Evolutionary conservation across 2,113 vertebrate genomes (phyloP), one percentile per base, ranked within the genome.

Genomic region (Eulemur macaco): DNA sequence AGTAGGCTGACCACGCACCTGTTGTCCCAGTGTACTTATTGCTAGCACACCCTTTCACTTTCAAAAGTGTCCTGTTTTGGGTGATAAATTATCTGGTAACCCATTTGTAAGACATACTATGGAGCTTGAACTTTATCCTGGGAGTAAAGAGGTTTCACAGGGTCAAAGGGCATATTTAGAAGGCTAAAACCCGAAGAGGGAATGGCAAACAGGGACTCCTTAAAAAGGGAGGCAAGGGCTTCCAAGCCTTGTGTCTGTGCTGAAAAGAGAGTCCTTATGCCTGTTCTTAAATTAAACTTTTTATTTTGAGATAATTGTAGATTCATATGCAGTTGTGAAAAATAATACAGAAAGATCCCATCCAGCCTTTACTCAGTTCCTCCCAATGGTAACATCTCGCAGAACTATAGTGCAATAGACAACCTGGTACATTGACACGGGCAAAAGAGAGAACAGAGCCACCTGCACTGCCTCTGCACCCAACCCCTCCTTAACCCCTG

Each of bases 221-320:
- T 82, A 42, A 68, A 76, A 77, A 77, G 15, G 34, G 6, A 37
- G 29, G 52, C 45, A 71, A 77, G 31, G 63, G 37, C 63, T 47
- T n/a, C 83, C 80, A 39, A 91, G 56, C 45, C 66, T 54, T 68
- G 45, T 27, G 31, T 64, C 10, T 31, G n/a, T 29, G 39, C 23
- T 47, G 56, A 86, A 94, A 3, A 84, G 23, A 74, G 23, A 50
- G 29, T 82, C 74, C 73, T 39, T 83, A 39, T 63, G 39, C 80
- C 58, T 82, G 60, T 88, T 71, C 73, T 47, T 23, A 86, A 88
- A 80, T 74, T 69, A 88, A 85, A 78, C 63, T 69, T 31, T 76
- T 83, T 54, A 76, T 68, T 81, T 80, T 83, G 85, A 89, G 45
- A 89, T 89, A 77, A 71, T 73, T 63, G 69, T 23, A 91, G 77